Conservation (phyloP, 1,140 invertebrate genomes). For the Dinoponera quadriceps region DNA sequence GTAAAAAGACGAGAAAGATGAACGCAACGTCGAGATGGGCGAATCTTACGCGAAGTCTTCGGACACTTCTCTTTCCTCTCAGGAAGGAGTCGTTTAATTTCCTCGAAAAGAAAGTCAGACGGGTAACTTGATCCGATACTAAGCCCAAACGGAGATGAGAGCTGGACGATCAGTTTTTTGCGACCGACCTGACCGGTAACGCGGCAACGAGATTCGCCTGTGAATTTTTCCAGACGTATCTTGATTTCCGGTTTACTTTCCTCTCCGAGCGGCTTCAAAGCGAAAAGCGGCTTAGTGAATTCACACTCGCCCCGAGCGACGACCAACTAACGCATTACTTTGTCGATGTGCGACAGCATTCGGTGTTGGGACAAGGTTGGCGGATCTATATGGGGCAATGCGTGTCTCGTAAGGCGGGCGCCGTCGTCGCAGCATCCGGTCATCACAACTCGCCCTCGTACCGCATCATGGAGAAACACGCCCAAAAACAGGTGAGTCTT, state of each 20-base stretch:
- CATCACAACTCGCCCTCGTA: slow-evolving; percentile 83
- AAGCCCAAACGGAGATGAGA: too few relatives aligned
- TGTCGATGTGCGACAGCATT: slow-evolving; percentile 12
- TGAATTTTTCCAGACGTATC: neutral
- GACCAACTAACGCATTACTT: too few relatives aligned
- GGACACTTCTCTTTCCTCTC: too few relatives aligned
- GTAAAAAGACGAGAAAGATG: too few relatives aligned
- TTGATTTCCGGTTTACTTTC: neutral
- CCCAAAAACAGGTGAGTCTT: slow-evolving; percentile 81
- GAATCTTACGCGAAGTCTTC: neutral
- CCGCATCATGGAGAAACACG: slow-evolving; percentile 84
- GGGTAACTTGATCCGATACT: too few relatives aligned
- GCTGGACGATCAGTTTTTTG: too few relatives aligned
- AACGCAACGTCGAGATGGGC: neutral
- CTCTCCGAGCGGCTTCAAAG: neutral
- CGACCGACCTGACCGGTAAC: too few relatives aligned
- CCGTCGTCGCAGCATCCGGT: slow-evolving; percentile 85
- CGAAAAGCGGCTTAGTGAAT: neutral
- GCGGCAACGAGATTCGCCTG: neutral
- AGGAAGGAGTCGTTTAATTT: too few relatives aligned
- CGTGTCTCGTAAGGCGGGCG: slow-evolving; percentile 85
- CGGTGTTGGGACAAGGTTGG: slow-evolving; percentile 79
- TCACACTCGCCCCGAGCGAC: too few relatives aligned
- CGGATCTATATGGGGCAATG: slow-evolving; percentile 86
- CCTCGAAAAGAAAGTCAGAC: too few relatives aligned